Base-by-base conservation (phyloP, 2,797 vertebrate species). In the Chiroxiphia lanceolata region DNA sequence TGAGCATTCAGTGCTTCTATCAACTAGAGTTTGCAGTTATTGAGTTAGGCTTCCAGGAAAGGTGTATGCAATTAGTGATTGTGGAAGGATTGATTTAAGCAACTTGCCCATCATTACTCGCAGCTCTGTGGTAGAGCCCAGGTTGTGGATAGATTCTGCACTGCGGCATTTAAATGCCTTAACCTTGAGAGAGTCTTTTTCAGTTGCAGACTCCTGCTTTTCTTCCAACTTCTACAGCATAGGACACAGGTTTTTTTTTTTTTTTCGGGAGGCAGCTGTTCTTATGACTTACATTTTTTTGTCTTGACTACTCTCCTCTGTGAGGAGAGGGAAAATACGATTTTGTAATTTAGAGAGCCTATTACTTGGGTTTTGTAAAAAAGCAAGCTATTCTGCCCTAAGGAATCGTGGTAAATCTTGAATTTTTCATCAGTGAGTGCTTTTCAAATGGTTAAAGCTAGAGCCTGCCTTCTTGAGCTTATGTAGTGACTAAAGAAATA, bases 61-160 rank as follows among this genome's bases (percentile, higher is more conserved):
- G 63, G 31, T 0, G 0, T 56, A 22, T 2, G 0, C 47, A 45
- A 15, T 48, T 45, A 67, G n/a, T 74, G 44, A 60, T 29, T 45
- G 57, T 68, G 34, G 40, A 67, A 67, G 53, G 38, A 70, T 2
- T 70, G 83, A 48, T 79, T 82, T 63, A 70, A 93, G 19, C 60
- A 83, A 48, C 54, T 93, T 84, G 38, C 25, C 40, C 57, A 38
- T 59, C n/a, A 16, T 69, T 93, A 10, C 63, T 60, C 33, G 44
- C 51, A 80, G 47, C 51, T 70, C 36, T 74, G 63, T 86, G 54
- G 33, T 53, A 38, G 63, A 90, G 51, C n/a, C 22, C 36, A 33
- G 42, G 50, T 56, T 95, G 72, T 20, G 1, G 38, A 40, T 10
- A n/a, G 17, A 40, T 87, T 74, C 67, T 76, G 77, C 74, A 56